Conservation (phyloP, 2,113 vertebrate genomes). For the Rhadina sibilatrix region DNA sequence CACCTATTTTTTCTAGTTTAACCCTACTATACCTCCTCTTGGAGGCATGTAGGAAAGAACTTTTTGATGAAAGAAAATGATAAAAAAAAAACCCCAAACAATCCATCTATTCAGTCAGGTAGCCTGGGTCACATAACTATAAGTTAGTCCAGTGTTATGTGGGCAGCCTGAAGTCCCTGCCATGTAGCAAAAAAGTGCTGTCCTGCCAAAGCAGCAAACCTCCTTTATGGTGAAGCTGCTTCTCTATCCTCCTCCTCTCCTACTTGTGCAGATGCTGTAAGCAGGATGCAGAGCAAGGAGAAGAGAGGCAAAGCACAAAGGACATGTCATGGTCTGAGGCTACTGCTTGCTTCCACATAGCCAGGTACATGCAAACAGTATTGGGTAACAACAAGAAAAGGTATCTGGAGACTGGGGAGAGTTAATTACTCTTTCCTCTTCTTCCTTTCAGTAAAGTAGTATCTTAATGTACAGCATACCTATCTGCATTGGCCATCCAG, state of each 20-base stretch:
- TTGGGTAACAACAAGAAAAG: not conserved
- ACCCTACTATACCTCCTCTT: not conserved
- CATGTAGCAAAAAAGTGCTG: not conserved
- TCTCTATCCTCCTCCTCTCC: not conserved
- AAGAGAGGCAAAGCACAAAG: not conserved
- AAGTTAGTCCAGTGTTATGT: not conserved
- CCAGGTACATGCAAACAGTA: not conserved
- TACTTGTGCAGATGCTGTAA: not conserved
- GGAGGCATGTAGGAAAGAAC: not conserved
- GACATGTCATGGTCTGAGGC: not conserved
- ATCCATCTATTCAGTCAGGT: not conserved
- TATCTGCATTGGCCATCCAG: not conserved
- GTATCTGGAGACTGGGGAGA: not conserved
- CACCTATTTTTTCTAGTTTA: not conserved
- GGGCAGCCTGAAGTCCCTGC: not conserved
- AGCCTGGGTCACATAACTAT: not conserved
- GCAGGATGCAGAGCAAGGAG: not conserved
- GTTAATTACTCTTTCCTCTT: not conserved
- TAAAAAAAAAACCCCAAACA: not conserved
- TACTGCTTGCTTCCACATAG: not conserved
- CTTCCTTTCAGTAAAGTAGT: not conserved
- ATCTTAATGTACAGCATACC: not conserved
- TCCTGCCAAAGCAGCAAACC: not conserved
- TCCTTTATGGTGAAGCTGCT: not conserved
- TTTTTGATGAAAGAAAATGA: not conserved